Base-by-base conservation (phyloP, 2,888 invertebrate genomes). In the Drosophila paranaensis region DNA sequence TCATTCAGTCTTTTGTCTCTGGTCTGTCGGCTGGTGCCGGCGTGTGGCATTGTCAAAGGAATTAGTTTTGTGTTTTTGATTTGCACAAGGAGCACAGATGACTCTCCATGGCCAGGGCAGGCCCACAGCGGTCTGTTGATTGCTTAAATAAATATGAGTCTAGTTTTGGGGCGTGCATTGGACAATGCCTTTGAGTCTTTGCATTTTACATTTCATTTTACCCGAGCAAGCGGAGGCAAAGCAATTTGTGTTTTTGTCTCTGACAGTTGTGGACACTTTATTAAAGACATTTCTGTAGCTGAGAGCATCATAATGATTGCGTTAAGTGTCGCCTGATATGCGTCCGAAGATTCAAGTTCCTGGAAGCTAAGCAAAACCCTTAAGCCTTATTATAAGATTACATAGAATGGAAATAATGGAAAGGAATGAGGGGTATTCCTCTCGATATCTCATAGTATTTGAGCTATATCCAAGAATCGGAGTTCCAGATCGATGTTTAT, bases 61-160 rank as follows among this genome's bases (percentile, higher is more conserved):
- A 86, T 86, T 86, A 86, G 86, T 86, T 86, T 84, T 86, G 84
- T 86, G 86, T 86, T 89, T 87, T 84, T 86, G 86, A 88, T 84
- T 88, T 84, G 87, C 81, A 74, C 74, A 84, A 71, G 85, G 77
- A 87, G 79, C 77, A 55, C 37, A 55, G 64, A 71, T 51, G 79
- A 54, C 56, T 68, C 66, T 50, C 50, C 50, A 50, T 56, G 55
- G 54, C 40, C 13, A 43, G 57, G 48, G 25, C 42, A 46, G 60
- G 71, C 62, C 78, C 71, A 73, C 82, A 88, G 83, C 67, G 73
- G 74, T 85, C 79, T 81, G 66, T 82, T 84, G 84, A 84, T 84
- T 84, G 88, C 84, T 88, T 84, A 82, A 84, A 84, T 84, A 84
- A 84, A 84, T 84, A 84, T 88, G 83, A 65, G 82, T 67, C 82